phyloP scores from a whole-genome alignment of 2,888 invertebrate genomes.

The Cataglyphis livida region DNA sequence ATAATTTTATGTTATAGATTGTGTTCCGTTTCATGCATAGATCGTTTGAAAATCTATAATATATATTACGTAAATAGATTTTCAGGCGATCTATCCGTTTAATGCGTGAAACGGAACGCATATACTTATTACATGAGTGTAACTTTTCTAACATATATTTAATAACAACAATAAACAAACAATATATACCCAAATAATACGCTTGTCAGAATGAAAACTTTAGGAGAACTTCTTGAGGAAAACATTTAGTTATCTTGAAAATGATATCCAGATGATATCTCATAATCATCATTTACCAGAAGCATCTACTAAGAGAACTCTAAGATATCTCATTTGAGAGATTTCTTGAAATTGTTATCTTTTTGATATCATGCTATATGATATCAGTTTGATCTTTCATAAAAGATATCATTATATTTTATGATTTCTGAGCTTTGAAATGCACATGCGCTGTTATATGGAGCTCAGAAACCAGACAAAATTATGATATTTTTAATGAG shows the following conservation, averaged over 20 bases:
- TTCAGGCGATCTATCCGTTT: too few relatives aligned
- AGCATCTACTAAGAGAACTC: not conserved
- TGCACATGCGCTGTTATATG: not conserved
- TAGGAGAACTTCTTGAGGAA: not conserved
- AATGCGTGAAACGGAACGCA: too few relatives aligned
- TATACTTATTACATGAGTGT: too few relatives aligned
- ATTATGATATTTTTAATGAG: too few relatives aligned
- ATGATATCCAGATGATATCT: not conserved
- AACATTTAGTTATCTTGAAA: not conserved
- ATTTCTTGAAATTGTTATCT: not conserved
- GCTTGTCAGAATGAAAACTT: not conserved
- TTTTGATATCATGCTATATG: not conserved
- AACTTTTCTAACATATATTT: too few relatives aligned
- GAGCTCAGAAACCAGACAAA: not conserved
- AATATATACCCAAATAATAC: too few relatives aligned
- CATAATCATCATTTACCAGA: not conserved
- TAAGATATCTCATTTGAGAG: not conserved
- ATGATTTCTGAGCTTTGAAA: not conserved
- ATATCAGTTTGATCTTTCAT: not conserved
- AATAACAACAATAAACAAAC: too few relatives aligned
- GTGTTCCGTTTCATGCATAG: too few relatives aligned
- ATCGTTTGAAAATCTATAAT: too few relatives aligned
- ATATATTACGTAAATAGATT: too few relatives aligned
- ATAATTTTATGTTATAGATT: too few relatives aligned
- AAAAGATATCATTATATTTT: not conserved